phyloP scores from a whole-genome alignment of 2,113 vertebrate species.

The Petroica traversi region DNA sequence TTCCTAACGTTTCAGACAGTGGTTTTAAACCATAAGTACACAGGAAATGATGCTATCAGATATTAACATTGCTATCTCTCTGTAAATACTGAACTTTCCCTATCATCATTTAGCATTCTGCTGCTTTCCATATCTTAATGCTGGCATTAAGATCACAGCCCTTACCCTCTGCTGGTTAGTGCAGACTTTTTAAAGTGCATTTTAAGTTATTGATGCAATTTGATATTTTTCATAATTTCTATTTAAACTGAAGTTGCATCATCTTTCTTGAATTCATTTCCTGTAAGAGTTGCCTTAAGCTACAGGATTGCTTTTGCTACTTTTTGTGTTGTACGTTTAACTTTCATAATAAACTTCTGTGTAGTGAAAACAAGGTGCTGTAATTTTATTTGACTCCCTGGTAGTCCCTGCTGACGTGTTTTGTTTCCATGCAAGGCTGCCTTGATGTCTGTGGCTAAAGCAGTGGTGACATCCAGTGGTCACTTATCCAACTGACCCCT shows the following conservation, averaged over 20 bases:
- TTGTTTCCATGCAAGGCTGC: neutral
- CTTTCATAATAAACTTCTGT: constrained; percentile 90
- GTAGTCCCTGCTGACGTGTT: accelerated
- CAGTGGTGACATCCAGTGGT: constrained; percentile 71
- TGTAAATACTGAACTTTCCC: constrained; percentile 72
- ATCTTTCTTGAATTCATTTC: constrained; percentile 77
- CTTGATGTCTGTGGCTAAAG: neutral
- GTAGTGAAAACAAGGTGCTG: constrained; percentile 68
- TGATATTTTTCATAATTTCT: constrained; percentile 78
- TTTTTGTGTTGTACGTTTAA: constrained; percentile 82
- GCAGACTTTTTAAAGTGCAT: constrained; percentile 71
- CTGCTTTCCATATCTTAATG: constrained; percentile 85
- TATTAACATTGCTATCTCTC: constrained; percentile 46
- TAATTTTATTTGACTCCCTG: constrained; percentile 13
- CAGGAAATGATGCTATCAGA: constrained; percentile 54
- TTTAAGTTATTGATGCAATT: constrained; percentile 94
- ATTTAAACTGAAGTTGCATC: constrained; percentile 86
- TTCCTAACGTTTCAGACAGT: constrained; percentile 48
- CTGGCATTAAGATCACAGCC: constrained; percentile 90
- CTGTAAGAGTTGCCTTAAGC: constrained; percentile 81
- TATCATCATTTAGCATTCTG: constrained; percentile 63
- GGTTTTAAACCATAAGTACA: constrained; percentile 65
- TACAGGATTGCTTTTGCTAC: constrained; percentile 80
- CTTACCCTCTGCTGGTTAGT: constrained; percentile 73
- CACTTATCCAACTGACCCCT: neutral